Conservation (phyloP, 2,113 vertebrate species). For the Seriola quinqueradiata region DNA sequence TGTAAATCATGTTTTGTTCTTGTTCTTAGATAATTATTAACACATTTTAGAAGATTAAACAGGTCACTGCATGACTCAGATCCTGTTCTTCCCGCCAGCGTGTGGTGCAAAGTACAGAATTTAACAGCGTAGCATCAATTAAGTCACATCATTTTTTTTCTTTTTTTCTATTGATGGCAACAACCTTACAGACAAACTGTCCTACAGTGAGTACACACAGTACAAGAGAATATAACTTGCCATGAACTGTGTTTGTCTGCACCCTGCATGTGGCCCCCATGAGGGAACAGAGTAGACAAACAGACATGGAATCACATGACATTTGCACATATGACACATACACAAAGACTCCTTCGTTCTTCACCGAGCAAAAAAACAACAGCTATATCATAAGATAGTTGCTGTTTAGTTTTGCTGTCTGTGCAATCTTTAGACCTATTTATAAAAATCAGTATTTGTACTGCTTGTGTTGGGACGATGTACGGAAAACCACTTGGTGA, state of each 20-base stretch:
- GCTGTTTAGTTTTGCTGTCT: not conserved
- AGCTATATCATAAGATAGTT: conserved; percentile 27
- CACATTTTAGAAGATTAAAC: not conserved
- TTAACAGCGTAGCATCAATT: not conserved
- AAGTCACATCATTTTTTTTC: not conserved
- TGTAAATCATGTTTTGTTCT: not conserved
- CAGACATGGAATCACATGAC: conserved; percentile 71
- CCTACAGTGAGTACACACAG: not conserved
- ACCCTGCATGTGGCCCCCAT: conserved; percentile 50
- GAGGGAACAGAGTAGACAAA: conserved; percentile 66
- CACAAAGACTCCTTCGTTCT: conserved; percentile 61
- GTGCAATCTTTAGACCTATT: conserved; percentile 1
- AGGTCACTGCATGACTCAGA: not conserved
- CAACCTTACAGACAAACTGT: not conserved
- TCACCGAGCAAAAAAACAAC: conserved; percentile 8
- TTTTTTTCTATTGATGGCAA: not conserved
- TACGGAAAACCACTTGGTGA: conserved; percentile 46
- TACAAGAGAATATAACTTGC: conserved; percentile 29
- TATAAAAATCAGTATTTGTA: conserved; percentile 11
- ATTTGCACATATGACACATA: conserved; percentile 49
- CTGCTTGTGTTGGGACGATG: not conserved
- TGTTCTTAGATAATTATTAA: conserved; percentile 2
- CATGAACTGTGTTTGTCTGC: conserved; percentile 37
- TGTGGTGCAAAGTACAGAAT: not conserved
- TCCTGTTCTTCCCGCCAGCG: not conserved